Evolutionary conservation across 2,888 invertebrate genomes (phyloP).

Genomic region (Chironomus riparius): DNA sequence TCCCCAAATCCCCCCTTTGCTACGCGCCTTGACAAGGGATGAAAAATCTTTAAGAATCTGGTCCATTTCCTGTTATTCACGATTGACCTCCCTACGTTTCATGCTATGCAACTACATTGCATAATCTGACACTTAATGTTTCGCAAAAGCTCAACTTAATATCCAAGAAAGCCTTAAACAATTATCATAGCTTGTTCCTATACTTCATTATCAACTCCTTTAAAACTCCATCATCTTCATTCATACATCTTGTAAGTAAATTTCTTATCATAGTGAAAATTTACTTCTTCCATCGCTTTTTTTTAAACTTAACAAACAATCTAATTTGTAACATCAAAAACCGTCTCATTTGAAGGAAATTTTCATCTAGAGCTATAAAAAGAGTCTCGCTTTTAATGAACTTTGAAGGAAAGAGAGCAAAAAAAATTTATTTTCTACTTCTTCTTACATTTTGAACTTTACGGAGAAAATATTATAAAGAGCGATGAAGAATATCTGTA

Average conservation of each 20-base stretch:
- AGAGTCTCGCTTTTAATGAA: constrained; percentile 3
- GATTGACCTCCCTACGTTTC: too few relatives aligned
- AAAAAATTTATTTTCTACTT: neutral
- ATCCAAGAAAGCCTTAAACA: too few relatives aligned
- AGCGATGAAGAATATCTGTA: neutral
- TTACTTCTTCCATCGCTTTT: neutral
- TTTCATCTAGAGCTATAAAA: neutral
- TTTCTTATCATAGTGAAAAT: neutral
- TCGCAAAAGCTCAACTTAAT: neutral
- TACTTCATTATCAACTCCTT: too few relatives aligned
- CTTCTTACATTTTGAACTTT: neutral
- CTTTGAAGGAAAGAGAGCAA: neutral
- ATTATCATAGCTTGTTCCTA: too few relatives aligned
- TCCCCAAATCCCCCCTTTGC: too few relatives aligned
- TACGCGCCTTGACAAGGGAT: too few relatives aligned
- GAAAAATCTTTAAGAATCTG: too few relatives aligned
- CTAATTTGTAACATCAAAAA: neutral
- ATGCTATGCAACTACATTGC: too few relatives aligned
- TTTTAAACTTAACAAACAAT: neutral
- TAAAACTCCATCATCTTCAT: too few relatives aligned
- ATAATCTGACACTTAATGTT: too few relatives aligned
- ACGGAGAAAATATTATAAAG: neutral
- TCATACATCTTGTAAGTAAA: neutral
- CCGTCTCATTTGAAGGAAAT: neutral
- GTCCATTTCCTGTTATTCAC: too few relatives aligned